Conservation (phyloP, 2,888 invertebrate genomes). For the Cephus pygmeus region DNA sequence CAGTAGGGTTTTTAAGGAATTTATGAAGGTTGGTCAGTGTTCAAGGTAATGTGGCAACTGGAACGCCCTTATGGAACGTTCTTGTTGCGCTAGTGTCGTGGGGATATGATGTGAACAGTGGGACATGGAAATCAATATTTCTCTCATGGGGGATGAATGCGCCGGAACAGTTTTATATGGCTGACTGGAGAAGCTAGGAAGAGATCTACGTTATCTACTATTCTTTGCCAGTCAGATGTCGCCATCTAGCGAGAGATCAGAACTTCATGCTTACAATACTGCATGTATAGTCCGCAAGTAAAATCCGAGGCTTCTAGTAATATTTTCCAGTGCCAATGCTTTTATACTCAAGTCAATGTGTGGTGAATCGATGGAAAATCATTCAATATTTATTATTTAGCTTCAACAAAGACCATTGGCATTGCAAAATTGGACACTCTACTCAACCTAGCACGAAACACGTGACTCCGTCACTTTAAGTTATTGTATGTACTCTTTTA, state of each 20-base stretch:
- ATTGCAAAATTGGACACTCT: no score
- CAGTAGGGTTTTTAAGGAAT: background rate
- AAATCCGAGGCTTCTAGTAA: no score
- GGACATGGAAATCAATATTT: background rate
- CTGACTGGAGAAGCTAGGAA: background rate
- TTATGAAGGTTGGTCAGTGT: background rate
- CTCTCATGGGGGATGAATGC: background rate
- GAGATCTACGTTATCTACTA: background rate
- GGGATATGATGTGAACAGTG: background rate
- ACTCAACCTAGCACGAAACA: no score
- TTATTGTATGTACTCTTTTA: background rate
- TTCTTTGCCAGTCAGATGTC: background rate
- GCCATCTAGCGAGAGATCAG: background rate
- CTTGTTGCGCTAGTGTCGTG: background rate
- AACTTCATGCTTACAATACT: background rate
- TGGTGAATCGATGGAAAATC: no score
- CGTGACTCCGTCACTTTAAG: no score
- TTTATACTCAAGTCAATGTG: no score
- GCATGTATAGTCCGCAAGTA: background rate
- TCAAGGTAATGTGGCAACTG: background rate
- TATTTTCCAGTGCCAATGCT: no score
- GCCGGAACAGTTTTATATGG: background rate
- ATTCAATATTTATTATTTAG: no score
- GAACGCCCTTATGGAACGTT: background rate
- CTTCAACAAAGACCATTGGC: no score